phyloP scores from a whole-genome alignment of 2,113 vertebrate species.

The Lepus timidus region DNA sequence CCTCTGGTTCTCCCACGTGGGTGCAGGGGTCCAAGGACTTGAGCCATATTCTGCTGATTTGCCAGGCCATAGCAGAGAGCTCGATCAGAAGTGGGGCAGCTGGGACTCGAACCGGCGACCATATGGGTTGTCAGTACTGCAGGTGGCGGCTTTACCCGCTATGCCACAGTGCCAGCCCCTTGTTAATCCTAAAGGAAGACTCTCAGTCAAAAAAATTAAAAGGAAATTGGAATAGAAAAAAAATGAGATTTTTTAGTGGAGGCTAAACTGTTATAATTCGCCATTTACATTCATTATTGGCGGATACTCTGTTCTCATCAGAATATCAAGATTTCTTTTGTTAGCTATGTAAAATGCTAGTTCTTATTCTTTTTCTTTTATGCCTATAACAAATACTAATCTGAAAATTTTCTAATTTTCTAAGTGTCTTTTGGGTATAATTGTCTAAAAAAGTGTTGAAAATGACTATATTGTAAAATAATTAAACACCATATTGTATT shows the following conservation, averaged over 20 bases:
- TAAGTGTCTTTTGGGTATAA: not conserved
- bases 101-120: too few relatives aligned
- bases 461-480: not conserved
- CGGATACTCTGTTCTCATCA: not conserved
- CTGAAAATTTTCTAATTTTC: not conserved
- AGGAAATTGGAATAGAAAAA: not conserved
- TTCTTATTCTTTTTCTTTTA: not conserved
- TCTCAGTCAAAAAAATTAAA: not conserved
- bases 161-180: not conserved
- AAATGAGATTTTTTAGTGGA: not conserved
- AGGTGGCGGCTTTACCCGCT: too few relatives aligned
- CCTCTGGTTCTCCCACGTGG: too few relatives aligned
- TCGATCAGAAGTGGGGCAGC: too few relatives aligned
- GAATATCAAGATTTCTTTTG: not conserved
- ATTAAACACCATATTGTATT: not conserved
- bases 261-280: not conserved
- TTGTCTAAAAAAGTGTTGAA: slow-evolving; percentile 45
- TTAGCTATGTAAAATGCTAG: not conserved
- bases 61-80: too few relatives aligned
- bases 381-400: too few relatives aligned
- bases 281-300: not conserved
- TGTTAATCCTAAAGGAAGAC: not conserved
- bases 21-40: too few relatives aligned
- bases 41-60: too few relatives aligned
- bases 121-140: too few relatives aligned